Evolutionary conservation across 2,113 vertebrate genomes (phyloP).

Genomic region (Pseudois nayaur): DNA sequence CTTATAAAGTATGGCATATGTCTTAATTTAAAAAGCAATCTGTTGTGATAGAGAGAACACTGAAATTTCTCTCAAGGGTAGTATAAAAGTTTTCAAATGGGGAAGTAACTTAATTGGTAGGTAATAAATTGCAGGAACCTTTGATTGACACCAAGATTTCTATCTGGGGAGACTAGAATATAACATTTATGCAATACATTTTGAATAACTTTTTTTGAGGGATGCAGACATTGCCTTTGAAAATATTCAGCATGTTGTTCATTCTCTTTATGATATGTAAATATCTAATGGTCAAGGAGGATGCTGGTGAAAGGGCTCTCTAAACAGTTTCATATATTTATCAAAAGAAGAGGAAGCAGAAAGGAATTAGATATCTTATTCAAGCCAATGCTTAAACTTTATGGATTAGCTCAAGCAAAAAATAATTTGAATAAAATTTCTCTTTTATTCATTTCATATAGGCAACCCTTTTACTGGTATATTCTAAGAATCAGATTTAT

Average conservation of each 20-base stretch:
- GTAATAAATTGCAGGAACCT: neutral
- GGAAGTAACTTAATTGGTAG: neutral
- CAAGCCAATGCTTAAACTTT: neutral
- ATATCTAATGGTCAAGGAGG: neutral
- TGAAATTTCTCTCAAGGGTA: slow-evolving; percentile 19
- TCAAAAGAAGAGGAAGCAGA: neutral
- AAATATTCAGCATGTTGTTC: neutral
- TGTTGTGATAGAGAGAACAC: neutral
- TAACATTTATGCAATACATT: neutral
- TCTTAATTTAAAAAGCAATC: slow-evolving; percentile 19
- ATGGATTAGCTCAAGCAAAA: neutral
- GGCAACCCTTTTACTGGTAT: neutral
- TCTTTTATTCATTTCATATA: neutral
- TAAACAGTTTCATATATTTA: neutral
- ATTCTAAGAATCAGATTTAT: neutral
- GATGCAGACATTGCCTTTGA: neutral
- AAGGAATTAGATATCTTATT: neutral
- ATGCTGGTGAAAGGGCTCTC: neutral
- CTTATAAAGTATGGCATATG: neutral
- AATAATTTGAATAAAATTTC: neutral
- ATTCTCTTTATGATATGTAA: neutral
- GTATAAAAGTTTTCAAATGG: neutral
- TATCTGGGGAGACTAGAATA: neutral
- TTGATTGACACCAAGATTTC: neutral
- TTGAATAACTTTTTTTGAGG: neutral